phyloP scores from a whole-genome alignment of 1,140 invertebrate species.

The Scylla paramamosain region DNA sequence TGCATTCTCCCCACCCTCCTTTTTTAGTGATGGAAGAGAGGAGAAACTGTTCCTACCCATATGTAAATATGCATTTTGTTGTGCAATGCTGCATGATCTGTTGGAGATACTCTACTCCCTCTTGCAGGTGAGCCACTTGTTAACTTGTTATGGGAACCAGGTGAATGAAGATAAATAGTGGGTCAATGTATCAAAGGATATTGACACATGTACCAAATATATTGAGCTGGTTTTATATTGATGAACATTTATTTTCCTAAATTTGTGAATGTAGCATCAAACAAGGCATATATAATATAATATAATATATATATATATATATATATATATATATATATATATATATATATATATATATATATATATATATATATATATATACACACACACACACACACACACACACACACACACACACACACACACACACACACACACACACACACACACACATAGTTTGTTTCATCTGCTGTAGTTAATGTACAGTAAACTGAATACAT shows the following conservation, averaged over 20 bases:
- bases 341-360: too few relatives aligned
- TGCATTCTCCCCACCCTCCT: background rate
- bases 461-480: too few relatives aligned
- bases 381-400: too few relatives aligned
- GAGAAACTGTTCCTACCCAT: background rate
- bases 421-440: too few relatives aligned
- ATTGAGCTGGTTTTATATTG: conserved; percentile 14
- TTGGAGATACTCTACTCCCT: background rate
- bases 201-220: background rate
- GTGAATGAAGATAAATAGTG: background rate
- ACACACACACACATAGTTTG: too few relatives aligned
- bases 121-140: conserved; percentile 5
- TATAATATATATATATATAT: too few relatives aligned
- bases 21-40: background rate
- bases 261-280: background rate
- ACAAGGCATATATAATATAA: background rate
- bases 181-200: background rate
- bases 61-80: background rate
- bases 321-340: too few relatives aligned
- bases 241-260: background rate
- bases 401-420: too few relatives aligned
- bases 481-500: too few relatives aligned
- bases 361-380: too few relatives aligned
- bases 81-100: background rate
- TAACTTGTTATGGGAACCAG: background rate